These are phyloP conservation scores for Pipa parva DNA, from an alignment of 2,113 vertebrate genomes.

Conservation along the genomic window DNA sequence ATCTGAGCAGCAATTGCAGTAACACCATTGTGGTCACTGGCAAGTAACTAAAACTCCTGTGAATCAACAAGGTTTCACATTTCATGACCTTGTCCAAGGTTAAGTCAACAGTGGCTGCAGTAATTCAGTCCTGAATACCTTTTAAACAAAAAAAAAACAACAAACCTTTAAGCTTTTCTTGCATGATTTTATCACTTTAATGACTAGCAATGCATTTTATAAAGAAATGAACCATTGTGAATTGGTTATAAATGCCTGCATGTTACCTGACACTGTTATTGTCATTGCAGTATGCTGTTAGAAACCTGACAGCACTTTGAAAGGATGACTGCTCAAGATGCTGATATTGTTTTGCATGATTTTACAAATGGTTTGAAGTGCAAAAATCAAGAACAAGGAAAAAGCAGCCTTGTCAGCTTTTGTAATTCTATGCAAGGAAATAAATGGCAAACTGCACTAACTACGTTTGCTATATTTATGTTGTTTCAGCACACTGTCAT, in stretches of 20 bases:
- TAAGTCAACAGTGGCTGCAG: neutral
- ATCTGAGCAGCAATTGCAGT: no score
- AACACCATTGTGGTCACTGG: no score
- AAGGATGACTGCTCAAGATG: neutral
- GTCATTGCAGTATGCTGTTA: no score
- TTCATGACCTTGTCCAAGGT: neutral
- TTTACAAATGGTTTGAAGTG: slow-evolving; percentile 12
- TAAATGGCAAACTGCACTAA: neutral
- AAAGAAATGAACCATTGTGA: neutral
- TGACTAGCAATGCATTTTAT: neutral
- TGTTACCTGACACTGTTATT: neutral
- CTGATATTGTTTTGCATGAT: slow-evolving; percentile 8
- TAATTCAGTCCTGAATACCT: neutral
- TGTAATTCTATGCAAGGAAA: neutral
- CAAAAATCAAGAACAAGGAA: neutral
- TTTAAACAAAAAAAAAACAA: no score
- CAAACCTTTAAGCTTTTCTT: neutral
- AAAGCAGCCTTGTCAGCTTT: neutral
- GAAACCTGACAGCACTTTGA: neutral
- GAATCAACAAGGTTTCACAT: no score
- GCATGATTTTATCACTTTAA: neutral
- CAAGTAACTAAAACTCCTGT: no score
- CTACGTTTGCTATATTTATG: no score
- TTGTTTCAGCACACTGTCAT: no score
- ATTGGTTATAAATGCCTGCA: neutral